Percentiles rank a stretch among this genome's conserved stretches.
Conservation (phyloP, 1,140 invertebrate genomes). For the Lasioglossum albipes region DNA sequence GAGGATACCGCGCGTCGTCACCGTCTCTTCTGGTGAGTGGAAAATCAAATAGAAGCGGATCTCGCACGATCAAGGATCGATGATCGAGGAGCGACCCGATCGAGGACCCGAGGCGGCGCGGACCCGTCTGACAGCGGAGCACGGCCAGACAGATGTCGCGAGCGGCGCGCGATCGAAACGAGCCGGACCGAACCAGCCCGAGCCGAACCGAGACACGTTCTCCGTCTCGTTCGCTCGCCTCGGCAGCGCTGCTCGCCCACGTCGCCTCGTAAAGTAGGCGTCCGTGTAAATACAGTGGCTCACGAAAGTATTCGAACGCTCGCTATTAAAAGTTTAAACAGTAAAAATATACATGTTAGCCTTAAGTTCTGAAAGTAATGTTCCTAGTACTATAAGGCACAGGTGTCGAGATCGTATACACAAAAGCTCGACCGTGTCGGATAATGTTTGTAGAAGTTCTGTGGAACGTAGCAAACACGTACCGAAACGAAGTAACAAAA, state of each 20-base stretch:
- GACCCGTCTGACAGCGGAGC: conserved; percentile 33
- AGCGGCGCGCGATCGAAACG: neutral
- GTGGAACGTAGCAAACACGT: no score
- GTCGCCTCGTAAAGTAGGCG: neutral
- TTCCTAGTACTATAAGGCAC: no score
- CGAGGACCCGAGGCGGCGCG: conserved; percentile 21
- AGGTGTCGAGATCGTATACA: no score
- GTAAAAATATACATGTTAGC: no score
- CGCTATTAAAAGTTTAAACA: no score
- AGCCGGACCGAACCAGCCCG: neutral
- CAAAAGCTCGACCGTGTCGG: no score
- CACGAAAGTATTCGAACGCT: no score
- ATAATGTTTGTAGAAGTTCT: no score
- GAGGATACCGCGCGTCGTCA: no score
- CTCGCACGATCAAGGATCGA: neutral
- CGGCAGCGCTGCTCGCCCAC: neutral
- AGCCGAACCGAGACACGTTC: neutral
- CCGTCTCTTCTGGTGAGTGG: conserved; percentile 1
- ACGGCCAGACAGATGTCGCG: conserved; percentile 32
- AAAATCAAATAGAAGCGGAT: neutral
- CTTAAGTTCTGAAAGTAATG: no score
- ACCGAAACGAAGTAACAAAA: no score
- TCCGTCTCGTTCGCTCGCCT: neutral
- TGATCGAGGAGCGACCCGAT: neutral
- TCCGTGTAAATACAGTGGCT: neutral